Percentiles rank a stretch among this genome's conserved stretches.
phyloP scores from a whole-genome alignment of 2,797 vertebrate species.

The Pitangus sulphuratus region DNA sequence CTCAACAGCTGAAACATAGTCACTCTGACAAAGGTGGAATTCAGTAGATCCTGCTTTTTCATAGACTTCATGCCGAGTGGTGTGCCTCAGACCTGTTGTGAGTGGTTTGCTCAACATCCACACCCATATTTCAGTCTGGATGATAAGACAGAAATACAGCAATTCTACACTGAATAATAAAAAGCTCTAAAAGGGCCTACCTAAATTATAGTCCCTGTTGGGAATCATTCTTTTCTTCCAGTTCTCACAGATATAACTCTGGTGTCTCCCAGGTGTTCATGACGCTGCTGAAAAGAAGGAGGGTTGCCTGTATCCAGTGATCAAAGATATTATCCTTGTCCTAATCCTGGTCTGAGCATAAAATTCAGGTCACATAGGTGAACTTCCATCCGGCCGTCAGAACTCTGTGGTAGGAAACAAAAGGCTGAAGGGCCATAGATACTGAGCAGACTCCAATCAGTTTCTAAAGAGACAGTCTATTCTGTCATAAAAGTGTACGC shows the following conservation, averaged over 20 bases:
- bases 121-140: not conserved
- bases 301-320: not conserved
- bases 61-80: not conserved
- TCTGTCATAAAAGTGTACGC: not conserved
- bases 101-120: not conserved
- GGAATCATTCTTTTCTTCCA: not conserved
- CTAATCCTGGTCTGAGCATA: not conserved
- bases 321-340: not conserved
- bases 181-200: not conserved
- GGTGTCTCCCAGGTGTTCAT: not conserved
- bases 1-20: not conserved
- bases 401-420: not conserved
- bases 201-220: not conserved
- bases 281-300: not conserved
- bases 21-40: not conserved
- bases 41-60: not conserved
- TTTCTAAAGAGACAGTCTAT: not conserved
- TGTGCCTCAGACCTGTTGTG: accelerated
- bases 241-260: not conserved
- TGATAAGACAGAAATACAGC: not conserved
- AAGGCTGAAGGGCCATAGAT: not conserved
- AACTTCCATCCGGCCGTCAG: not conserved
- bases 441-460: not conserved
- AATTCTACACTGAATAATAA: not conserved
- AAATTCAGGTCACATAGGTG: not conserved